Conservation (phyloP, 2,888 invertebrate genomes). For the Girardia tigrina region DNA sequence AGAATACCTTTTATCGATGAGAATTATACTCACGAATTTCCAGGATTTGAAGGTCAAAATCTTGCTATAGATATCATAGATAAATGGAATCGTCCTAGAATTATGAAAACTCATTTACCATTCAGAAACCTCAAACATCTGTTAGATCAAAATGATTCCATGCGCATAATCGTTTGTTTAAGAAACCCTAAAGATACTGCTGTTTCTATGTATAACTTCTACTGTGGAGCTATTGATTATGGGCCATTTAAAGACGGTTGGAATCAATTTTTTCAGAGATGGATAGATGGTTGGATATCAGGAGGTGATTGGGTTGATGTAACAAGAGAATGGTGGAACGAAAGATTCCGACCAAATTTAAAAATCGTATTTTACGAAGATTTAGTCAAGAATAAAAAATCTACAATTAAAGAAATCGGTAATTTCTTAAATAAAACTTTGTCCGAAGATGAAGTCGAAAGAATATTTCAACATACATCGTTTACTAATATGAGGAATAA, state of each 20-base stretch:
- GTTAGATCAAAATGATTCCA: not conserved
- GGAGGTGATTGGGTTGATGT: conserved; percentile 25
- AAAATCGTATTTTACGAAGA: conserved; percentile 34
- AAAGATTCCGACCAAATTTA: conserved; percentile 26
- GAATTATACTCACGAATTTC: conserved; percentile 34
- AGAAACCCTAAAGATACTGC: conserved; percentile 32
- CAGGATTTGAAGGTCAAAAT: conserved; percentile 5
- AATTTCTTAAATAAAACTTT: conserved; percentile 39
- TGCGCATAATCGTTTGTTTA: not conserved
- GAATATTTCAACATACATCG: conserved; percentile 36
- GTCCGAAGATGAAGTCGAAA: conserved; percentile 32
- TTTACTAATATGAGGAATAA: conserved; percentile 38
- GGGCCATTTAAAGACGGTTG: conserved; percentile 24
- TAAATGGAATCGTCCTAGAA: conserved; percentile 37
- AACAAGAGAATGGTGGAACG: conserved; percentile 31
- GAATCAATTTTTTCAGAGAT: conserved; percentile 19
- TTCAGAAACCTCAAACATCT: not conserved
- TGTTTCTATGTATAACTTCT: conserved; percentile 31
- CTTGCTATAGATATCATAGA: conserved; percentile 34
- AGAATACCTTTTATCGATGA: conserved; percentile 33
- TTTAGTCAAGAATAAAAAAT: conserved; percentile 37
- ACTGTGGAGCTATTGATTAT: conserved; percentile 21
- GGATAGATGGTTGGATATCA: conserved; percentile 21
- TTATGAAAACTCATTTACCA: conserved; percentile 32
- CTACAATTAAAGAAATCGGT: conserved; percentile 38